Evolutionary conservation across 2,113 vertebrate species (phyloP), one percentile per base, ranked within the genome.

Genomic region (Corydoras sp.): DNA sequence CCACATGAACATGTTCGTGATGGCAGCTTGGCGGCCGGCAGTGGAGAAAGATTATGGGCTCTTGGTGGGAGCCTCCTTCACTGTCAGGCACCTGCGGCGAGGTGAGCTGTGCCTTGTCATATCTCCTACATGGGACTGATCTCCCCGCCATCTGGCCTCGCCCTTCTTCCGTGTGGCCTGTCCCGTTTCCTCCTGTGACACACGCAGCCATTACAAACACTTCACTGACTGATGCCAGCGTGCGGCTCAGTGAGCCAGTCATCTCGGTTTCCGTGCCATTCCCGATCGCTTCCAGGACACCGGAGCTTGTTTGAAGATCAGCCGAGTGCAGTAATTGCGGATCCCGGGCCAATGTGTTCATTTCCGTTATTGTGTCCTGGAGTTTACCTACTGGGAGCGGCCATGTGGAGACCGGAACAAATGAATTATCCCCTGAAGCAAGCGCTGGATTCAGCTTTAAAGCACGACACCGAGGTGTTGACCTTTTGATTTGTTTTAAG

Each of bases 121-220:
- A 70, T 84, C 82, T 77, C 73, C 62, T 74, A 62, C 55, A 61
- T 69, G 9, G 67, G 65, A 79, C 82, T 77, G 83, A 85, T 85
- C 80, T 79, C 71, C 72, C 12, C 75, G 82, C 86, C 88, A 89
- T 88, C 87, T 89, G 87, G 84, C 81, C 75, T 70, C 74, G 73
- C 75, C 75, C 78, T 62, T 82, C 79, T 77, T 79, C 76, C 70
- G 79, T 74, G 80, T 80, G 76, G 80, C 74, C 78, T 68, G 75
- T 69, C 78, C 77, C 35, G 58, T 71, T 65, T 75, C 69, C 77
- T 79, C 71, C 77, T 79, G 80, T 74, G 80, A 84, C 81, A 75
- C 76, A 69, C 74, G 50, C 55, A 71, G 75, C 82, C 84, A 88
- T 87, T 88, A 85, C 80, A 84, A 74, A 73, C 64, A 43, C 72